Conservation (phyloP, 2,797 vertebrate genomes). For the Ceyx erithaca region DNA sequence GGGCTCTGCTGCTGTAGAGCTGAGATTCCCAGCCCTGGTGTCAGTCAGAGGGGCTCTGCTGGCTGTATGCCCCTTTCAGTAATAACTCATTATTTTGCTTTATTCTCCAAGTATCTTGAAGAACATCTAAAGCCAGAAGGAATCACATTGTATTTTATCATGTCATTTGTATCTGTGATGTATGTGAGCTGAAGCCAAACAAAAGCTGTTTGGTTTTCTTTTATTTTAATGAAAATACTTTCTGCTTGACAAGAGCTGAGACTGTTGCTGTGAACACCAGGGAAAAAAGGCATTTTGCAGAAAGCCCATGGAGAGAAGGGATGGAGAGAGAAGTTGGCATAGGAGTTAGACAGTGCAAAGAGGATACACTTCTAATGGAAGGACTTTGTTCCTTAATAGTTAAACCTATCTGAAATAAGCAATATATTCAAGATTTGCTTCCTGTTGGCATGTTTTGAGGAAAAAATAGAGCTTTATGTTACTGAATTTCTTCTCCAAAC, state of each 20-base stretch:
- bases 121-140: neutral
- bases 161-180: neutral
- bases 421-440: neutral
- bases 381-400: neutral
- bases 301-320: neutral
- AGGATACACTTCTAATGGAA: neutral
- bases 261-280: neutral
- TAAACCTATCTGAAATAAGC: neutral
- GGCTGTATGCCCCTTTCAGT: neutral
- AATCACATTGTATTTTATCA: neutral
- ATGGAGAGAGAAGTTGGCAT: neutral
- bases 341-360: neutral
- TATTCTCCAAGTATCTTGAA: neutral
- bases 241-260: neutral
- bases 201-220: neutral
- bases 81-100: neutral
- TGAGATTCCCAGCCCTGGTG: no score
- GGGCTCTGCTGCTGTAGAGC: no score
- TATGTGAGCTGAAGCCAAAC: neutral
- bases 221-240: neutral
- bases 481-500: neutral
- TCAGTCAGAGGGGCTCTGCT: no score
- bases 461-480: neutral
- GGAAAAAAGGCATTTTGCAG: neutral
- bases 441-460: neutral